Evolutionary conservation across 2,797 vertebrate genomes (phyloP), one percentile per base, ranked within the genome.

Genomic region (Siniperca undulata): DNA sequence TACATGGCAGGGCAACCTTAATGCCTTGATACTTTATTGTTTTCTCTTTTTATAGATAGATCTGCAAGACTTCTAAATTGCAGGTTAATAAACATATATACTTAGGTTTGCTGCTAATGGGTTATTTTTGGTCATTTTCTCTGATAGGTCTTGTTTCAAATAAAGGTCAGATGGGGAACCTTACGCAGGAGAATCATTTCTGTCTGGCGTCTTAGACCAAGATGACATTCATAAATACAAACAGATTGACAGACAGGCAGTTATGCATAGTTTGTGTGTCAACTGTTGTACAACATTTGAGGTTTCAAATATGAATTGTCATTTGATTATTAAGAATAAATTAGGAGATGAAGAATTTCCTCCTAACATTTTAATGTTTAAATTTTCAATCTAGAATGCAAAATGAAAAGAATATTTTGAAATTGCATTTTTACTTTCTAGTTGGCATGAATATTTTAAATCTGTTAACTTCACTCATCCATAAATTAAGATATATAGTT

Each of bases 401-500:
- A 76, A 74, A 82, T 72, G 30, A 80, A 77, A 82, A 67, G 34
- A 40, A 77, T 60, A 59, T 76, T 83, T 85, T 60, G 38, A 72
- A 69, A 82, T 74, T 62, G 9, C 16, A 73, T 69, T 83, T 82
- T 67, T 60, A 8, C 34, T 78, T 81, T 71, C 6, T 59, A 75
- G 69, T 44, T 77, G 44, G 42, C 74, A 84, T 90, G 24, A 86
- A 92, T 86, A 85, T 87, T 92, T 89, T 8, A 91, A 74, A 56
- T 80, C 52, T 71, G 58, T 85, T 90, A 90, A 91, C 75, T 71
- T 86, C 58, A 61, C 61, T 80, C 88, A 86, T 87, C 78, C 75
- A 89, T 89, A 82, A 83, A 90, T 91, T 4, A 89, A 65, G 40
- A 69, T 82, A 66, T 27, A 74, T 62, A 69, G 80, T 87, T 62